Evolutionary conservation across 2,113 vertebrate species (phyloP), one percentile per base, ranked within the genome.

Genomic region (Plecturocebus donacophilus): DNA sequence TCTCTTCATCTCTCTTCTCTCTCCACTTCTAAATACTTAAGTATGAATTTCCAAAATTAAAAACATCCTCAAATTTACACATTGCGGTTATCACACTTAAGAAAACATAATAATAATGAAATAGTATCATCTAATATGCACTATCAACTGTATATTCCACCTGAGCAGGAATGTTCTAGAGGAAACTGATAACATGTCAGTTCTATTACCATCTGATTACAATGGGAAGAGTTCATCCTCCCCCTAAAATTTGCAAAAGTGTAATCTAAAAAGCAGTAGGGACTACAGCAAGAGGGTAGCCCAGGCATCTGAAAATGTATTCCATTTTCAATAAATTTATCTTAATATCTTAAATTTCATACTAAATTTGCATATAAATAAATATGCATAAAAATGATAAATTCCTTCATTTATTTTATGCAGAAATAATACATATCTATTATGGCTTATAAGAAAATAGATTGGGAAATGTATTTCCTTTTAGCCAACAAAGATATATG

Each of bases 351-450:
- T 87, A 90, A 95, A 96, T 94, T 87, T 96, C 58, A 66, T 64
- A 76, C 89, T 82, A 32, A 40, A 11, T 87, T 88, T 89, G 52
- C 52, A 52, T 52, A 16, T 52, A 70, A 66, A 96, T 71, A 95
- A 27, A 2, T 58, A 91, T n/a, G 30, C 71, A 96, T 25, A 64
- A 35, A 68, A 83, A 71, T 85, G 12, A 85, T 38, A 98, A 85
- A 97, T 84, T 61, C 89, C 91, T 83, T 70, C 92, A 27, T 95
- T 92, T 91, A 56, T 96, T 86, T 95, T 81, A 38, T 97, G 66
- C 93, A 80, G 91, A 91, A 95, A 94, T 79, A 97, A 98, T 68
- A 58, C 86, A 80, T 56, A 97, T 87, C 87, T 92, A 27, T 61
- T 86, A 58, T 87, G 87, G 68, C 56, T 95, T 87, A 68, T n/a